Conservation (phyloP, 92 coral and sea anemone species). For the Epizoanthus fatuus region DNA sequence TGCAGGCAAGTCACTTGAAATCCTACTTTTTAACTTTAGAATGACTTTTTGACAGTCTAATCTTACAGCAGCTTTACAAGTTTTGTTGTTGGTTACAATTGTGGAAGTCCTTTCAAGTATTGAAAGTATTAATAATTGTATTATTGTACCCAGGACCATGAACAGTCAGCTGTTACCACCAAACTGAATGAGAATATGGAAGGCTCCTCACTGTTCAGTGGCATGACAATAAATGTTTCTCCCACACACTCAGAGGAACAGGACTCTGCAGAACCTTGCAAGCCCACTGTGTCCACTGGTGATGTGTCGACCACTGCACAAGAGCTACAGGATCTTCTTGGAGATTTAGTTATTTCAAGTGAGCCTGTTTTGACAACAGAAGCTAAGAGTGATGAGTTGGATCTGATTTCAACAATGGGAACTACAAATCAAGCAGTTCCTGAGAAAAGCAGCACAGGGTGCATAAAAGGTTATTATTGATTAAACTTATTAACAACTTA, state of each 20-base stretch:
- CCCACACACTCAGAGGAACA: slow-evolving; percentile 11
- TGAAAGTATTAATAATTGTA: too few species aligned
- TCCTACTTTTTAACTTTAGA: background rate
- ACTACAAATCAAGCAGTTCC: background rate
- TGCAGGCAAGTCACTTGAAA: background rate
- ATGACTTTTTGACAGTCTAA: background rate
- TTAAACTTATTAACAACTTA: background rate
- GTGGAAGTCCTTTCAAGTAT: background rate
- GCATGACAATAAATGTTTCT: slow-evolving; percentile 23
- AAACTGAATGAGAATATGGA: slow-evolving; percentile 8
- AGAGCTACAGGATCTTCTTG: slow-evolving; percentile 34
- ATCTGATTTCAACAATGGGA: background rate
- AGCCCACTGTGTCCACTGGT: background rate
- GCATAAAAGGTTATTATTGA: background rate
- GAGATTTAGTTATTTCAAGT: background rate
- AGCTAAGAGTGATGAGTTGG: background rate
- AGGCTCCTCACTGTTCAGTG: slow-evolving; percentile 26
- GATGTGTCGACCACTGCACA: slow-evolving; percentile 21
- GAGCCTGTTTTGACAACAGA: background rate
- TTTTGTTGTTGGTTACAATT: background rate
- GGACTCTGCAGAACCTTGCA: background rate
- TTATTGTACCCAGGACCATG: background rate
- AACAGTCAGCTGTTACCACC: background rate
- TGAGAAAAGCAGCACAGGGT: background rate
- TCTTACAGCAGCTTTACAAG: background rate